Evolutionary conservation across 2,888 invertebrate species (phyloP).

Genomic region (Drosophila lacicola): DNA sequence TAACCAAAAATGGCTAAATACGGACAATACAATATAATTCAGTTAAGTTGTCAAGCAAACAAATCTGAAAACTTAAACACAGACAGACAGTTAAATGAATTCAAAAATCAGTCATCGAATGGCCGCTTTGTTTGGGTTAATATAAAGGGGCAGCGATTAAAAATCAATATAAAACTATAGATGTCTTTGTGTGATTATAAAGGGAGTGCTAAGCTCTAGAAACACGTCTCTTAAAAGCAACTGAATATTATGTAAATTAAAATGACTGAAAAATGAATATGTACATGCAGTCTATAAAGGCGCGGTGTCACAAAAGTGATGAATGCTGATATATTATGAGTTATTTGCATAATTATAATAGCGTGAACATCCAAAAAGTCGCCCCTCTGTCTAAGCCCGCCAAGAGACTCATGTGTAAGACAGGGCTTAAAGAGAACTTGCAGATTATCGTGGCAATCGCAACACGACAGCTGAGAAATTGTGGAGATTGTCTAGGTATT

Average conservation of each 20-base stretch:
- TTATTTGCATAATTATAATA: conserved; percentile 74
- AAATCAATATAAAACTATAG: conserved; percentile 71
- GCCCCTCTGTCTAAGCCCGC: conserved; percentile 44
- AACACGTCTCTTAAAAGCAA: conserved; percentile 25
- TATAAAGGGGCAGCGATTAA: conserved; percentile 66
- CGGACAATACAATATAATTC: conserved; percentile 32
- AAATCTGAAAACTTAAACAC: conserved; percentile 29
- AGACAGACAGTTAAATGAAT: conserved; percentile 31
- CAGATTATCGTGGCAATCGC: conserved; percentile 36
- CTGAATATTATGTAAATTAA: conserved; percentile 49
- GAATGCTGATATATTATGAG: conserved; percentile 49
- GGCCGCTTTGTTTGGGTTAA: conserved; percentile 43
- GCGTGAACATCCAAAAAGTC: conserved; percentile 39
- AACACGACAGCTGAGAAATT: conserved; percentile 36
- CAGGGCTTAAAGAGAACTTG: conserved; percentile 17
- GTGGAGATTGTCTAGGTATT: conserved; percentile 35
- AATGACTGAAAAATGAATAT: conserved; percentile 41
- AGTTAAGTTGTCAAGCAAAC: conserved; percentile 46
- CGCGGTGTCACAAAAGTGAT: conserved; percentile 54
- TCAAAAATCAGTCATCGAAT: conserved; percentile 23
- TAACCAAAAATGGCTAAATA: conserved; percentile 24
- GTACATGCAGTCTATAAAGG: conserved; percentile 35
- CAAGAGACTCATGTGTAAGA: conserved; percentile 1
- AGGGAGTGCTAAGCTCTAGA: conserved; percentile 27
- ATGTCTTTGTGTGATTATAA: conserved; percentile 37